Evolutionary conservation across 2,797 vertebrate species (phyloP).

Genomic region (Cetoscarus ocellatus): DNA sequence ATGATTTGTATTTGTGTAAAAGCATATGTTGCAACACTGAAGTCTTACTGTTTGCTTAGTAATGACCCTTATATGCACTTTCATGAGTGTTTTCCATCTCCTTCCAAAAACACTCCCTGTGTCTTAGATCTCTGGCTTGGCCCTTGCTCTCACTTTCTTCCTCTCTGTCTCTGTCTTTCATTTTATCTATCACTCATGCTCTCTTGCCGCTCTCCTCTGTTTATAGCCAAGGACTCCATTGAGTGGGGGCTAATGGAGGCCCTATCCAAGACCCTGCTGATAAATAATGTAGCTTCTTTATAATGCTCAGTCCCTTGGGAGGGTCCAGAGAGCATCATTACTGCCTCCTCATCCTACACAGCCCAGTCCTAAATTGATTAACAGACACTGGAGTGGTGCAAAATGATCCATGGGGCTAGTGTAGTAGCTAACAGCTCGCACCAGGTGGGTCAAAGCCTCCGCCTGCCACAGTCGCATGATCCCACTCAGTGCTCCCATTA

Average conservation of each 20-base stretch:
- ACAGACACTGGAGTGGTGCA: slow-evolving; percentile 95
- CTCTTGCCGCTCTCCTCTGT: slow-evolving; percentile 75
- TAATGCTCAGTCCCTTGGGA: slow-evolving; percentile 94
- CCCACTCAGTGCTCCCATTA: slow-evolving; percentile 86
- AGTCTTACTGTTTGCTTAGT: slow-evolving; percentile 44
- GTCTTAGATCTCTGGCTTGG: slow-evolving; percentile 52
- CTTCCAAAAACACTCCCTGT: slow-evolving; percentile 37
- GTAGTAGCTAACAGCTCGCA: slow-evolving; percentile 81
- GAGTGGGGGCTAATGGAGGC: slow-evolving; percentile 96
- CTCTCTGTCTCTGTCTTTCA: slow-evolving; percentile 30
- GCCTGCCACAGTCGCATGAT: slow-evolving; percentile 89
- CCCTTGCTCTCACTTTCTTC: slow-evolving; percentile 58
- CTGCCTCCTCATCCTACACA: slow-evolving; percentile 95
- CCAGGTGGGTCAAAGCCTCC: slow-evolving; percentile 79
- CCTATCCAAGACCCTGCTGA: slow-evolving; percentile 94
- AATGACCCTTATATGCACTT: slow-evolving; percentile 56
- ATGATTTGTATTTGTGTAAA: slow-evolving; percentile 24
- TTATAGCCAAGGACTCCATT: slow-evolving; percentile 89
- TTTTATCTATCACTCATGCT: slow-evolving; percentile 60
- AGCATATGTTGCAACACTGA: slow-evolving; percentile 21
- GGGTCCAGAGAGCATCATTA: slow-evolving; percentile 98
- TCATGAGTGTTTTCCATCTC: slow-evolving; percentile 21
- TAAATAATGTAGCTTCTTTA: slow-evolving; percentile 99
- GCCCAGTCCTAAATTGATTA: slow-evolving; percentile 99
- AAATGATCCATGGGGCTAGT: slow-evolving; percentile 96